phyloP scores from a whole-genome alignment of 2,888 invertebrate species.

The Ormyrus thymus region DNA sequence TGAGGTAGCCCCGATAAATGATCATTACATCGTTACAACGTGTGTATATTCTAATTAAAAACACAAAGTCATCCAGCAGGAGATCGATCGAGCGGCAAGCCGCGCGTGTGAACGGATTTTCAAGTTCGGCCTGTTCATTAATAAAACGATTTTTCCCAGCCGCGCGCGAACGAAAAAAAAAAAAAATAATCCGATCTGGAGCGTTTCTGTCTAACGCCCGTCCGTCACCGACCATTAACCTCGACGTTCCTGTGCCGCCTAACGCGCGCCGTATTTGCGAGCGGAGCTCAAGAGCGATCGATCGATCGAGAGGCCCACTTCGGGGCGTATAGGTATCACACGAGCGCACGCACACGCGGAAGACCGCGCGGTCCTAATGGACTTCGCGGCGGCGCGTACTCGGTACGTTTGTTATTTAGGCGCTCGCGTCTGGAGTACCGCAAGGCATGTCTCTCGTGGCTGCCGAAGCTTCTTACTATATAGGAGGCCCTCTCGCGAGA shows the following conservation, averaged over 20 bases:
- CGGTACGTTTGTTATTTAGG: slow-evolving; percentile 23
- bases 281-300: too few relatives aligned
- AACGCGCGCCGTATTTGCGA: too few relatives aligned
- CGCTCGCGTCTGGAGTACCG: slow-evolving; percentile 22
- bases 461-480: too few relatives aligned
- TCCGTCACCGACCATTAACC: slow-evolving; percentile 20
- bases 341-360: too few relatives aligned
- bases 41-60: too few relatives aligned
- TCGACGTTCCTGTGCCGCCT: neutral
- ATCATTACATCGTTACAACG: too few relatives aligned
- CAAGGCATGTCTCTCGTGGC: neutral
- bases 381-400: neutral
- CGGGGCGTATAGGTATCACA: slow-evolving; percentile 12
- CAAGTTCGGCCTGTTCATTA: too few relatives aligned
- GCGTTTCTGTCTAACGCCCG: neutral
- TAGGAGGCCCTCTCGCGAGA: neutral
- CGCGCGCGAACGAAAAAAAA: neutral
- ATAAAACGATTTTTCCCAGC: too few relatives aligned
- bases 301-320: slow-evolving; percentile 4
- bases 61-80: too few relatives aligned
- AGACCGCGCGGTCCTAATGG: slow-evolving; percentile 21
- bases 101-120: too few relatives aligned
- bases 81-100: too few relatives aligned
- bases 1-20: too few relatives aligned
- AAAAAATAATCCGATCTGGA: slow-evolving; percentile 9